A percentile compares a stretch with the other conserved stretches of the same genome.
Evolutionary conservation across 2,797 vertebrate species (phyloP).

Genomic region (Gastrophryne carolinensis): DNA sequence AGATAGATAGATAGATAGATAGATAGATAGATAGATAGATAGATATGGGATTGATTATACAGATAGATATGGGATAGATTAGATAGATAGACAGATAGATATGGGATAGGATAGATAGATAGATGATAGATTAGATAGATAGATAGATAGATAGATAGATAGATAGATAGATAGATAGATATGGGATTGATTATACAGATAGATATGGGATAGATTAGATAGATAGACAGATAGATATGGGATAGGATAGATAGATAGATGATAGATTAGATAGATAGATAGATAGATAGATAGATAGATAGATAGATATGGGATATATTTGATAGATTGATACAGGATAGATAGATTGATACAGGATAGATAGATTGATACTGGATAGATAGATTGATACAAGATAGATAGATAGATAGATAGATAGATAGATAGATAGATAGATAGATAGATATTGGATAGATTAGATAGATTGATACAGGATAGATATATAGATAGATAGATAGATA

Average conservation of each 20-base stretch:
- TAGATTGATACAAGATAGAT: too few relatives aligned
- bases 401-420: not conserved
- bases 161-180: not conserved
- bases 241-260: too few relatives aligned
- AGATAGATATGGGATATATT: too few relatives aligned
- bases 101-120: too few relatives aligned
- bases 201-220: not conserved
- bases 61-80: not conserved
- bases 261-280: not conserved
- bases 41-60: not conserved
- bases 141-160: not conserved
- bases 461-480: not conserved
- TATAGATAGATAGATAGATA: not conserved
- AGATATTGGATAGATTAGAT: too few relatives aligned
- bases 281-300: not conserved
- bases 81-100: too few relatives aligned
- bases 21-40: not conserved
- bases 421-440: too few relatives aligned
- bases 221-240: too few relatives aligned
- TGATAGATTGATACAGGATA: not conserved
- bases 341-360: not conserved
- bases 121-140: too few relatives aligned
- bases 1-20: conserved; percentile 3
- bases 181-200: not conserved
- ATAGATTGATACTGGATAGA: conserved; percentile 1